Evolutionary conservation across 2,113 vertebrate species (phyloP).

Genomic region (Alethe diademata): DNA sequence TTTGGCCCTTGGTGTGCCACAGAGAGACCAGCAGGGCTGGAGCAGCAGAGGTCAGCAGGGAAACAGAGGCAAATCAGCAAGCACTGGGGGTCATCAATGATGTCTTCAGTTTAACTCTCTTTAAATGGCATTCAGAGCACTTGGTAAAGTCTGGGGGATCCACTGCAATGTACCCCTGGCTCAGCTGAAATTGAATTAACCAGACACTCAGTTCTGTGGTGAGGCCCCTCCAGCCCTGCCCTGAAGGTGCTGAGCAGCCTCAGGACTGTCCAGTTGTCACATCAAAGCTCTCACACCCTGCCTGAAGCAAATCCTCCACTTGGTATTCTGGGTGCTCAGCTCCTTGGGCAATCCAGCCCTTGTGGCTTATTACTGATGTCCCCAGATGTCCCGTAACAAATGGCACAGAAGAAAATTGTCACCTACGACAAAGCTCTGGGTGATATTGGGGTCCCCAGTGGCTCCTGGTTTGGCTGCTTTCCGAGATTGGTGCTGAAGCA

Average conservation of each 20-base stretch:
- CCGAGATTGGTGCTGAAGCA: not conserved
- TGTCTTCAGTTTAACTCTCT: not conserved
- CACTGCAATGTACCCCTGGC: not conserved
- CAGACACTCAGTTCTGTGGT: not conserved
- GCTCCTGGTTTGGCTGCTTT: not conserved
- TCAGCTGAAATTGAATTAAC: fast-evolving
- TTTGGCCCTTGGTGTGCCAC: not conserved
- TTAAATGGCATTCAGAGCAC: not conserved
- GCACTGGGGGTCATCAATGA: not conserved
- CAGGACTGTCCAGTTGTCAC: not conserved
- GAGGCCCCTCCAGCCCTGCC: not conserved
- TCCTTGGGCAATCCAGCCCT: not conserved
- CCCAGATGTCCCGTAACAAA: not conserved
- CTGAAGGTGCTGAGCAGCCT: not conserved
- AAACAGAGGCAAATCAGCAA: not conserved
- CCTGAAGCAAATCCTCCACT: not conserved
- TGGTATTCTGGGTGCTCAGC: not conserved
- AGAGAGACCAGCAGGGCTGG: not conserved
- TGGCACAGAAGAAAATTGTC: not conserved
- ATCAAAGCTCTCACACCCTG: not conserved
- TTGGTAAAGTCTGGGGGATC: not conserved
- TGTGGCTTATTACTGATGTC: slow-evolving; percentile 24
- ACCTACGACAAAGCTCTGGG: not conserved
- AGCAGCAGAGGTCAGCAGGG: not conserved
- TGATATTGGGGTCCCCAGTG: not conserved